Conservation (phyloP, 2,797 vertebrate species). For the Acanthopagrus latus region DNA sequence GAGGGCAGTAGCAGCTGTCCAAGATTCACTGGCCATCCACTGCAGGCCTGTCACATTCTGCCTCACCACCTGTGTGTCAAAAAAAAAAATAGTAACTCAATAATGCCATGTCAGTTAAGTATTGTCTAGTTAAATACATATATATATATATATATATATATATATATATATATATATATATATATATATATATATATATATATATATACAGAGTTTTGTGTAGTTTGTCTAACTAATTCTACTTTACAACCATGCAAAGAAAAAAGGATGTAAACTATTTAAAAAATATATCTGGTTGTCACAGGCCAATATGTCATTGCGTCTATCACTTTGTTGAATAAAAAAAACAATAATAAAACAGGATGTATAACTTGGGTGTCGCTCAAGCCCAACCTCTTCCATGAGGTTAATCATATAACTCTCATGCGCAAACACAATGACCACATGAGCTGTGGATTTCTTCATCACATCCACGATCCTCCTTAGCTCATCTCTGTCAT, state of each 20-base stretch:
- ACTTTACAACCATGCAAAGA: too few species aligned
- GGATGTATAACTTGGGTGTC: not conserved
- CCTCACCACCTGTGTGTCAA: conserved; percentile 53
- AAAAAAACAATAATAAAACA: too few species aligned
- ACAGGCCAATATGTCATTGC: too few species aligned
- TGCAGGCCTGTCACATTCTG: conserved; percentile 73
- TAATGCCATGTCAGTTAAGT: not conserved
- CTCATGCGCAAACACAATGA: conserved; percentile 65
- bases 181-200: too few species aligned
- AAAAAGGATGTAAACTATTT: too few species aligned
- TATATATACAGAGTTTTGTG: not conserved
- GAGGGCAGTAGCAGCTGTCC: conserved; percentile 62
- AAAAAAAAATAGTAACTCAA: not conserved
- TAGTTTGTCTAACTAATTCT: too few species aligned
- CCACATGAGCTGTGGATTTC: conserved; percentile 58
- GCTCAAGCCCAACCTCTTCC: conserved; percentile 48
- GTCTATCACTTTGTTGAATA: too few species aligned
- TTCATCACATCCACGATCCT: conserved; percentile 61
- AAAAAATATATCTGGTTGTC: too few species aligned
- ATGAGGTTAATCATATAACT: conserved; percentile 57
- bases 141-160: not conserved
- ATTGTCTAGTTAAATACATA: too few species aligned
- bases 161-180: not conserved
- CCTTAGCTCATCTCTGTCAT: conserved; percentile 42
- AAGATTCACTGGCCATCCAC: conserved; percentile 75